Evolutionary conservation across 2,888 invertebrate genomes (phyloP).

Genomic region (Eristalinus sepulchralis): DNA sequence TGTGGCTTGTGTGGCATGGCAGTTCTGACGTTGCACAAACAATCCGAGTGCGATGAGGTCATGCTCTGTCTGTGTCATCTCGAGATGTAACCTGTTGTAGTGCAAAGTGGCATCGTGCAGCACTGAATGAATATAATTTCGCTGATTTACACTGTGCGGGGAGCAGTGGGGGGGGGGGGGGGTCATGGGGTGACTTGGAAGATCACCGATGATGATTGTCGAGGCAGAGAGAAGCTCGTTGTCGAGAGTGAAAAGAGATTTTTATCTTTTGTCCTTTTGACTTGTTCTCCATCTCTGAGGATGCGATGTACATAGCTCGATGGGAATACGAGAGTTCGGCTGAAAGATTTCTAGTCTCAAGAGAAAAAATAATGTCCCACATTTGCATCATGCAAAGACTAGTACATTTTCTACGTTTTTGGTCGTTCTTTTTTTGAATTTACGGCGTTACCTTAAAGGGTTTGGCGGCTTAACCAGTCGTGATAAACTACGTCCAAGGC

Average conservation of each 20-base stretch:
- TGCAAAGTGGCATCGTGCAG: conserved; percentile 32
- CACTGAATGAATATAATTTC: conserved; percentile 57
- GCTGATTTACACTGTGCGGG: conserved; percentile 42
- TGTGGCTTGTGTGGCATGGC: conserved; percentile 43
- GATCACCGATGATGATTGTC: not conserved
- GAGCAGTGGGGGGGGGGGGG: conserved; percentile 21
- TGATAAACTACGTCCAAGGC: no score
- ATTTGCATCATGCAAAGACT: no score
- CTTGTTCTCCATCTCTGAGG: not conserved
- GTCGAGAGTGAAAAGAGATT: not conserved
- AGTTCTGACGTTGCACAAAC: conserved; percentile 9
- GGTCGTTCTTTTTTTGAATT: no score
- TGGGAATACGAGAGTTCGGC: not conserved
- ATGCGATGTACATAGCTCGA: not conserved
- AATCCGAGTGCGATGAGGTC: conserved; percentile 58
- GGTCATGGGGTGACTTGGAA: conserved; percentile 52
- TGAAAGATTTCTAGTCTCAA: not conserved
- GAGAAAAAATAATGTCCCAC: not conserved
- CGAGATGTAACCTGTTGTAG: conserved; percentile 54
- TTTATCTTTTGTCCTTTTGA: not conserved
- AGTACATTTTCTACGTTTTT: no score
- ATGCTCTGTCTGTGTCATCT: conserved; percentile 52
- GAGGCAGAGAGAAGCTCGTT: not conserved
- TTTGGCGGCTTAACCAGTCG: no score
- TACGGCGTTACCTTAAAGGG: no score